Evolutionary conservation across 2,113 vertebrate species (phyloP).

Genomic region (Pampusana beccarii): DNA sequence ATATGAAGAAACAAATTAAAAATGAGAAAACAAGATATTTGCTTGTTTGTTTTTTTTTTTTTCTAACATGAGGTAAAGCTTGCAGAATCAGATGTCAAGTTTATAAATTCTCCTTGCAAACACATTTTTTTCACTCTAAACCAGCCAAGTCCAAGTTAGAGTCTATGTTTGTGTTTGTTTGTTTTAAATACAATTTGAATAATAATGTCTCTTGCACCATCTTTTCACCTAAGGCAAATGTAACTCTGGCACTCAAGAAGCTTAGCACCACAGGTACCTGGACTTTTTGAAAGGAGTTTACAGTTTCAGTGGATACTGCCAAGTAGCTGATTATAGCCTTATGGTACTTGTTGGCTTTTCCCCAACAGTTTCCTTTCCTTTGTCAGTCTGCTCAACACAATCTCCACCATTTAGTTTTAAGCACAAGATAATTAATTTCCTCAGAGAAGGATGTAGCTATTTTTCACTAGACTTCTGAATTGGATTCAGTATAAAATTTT

Average conservation of each 20-base stretch:
- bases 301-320: conserved; percentile 32
- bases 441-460: not conserved
- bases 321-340: conserved; percentile 58
- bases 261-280: conserved; percentile 44
- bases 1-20: not conserved
- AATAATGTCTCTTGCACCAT: not conserved
- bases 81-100: not conserved
- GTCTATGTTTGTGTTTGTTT: not conserved
- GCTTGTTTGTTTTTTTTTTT: not conserved
- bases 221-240: conserved; percentile 41
- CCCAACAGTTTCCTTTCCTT: not conserved
- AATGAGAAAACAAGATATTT: not conserved
- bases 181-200: not conserved
- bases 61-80: not conserved
- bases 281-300: conserved; percentile 39
- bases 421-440: not conserved
- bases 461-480: not conserved
- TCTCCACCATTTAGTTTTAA: conserved; percentile 11
- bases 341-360: conserved; percentile 38
- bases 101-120: not conserved
- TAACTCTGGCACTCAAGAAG: conserved; percentile 27
- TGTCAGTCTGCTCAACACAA: conserved; percentile 3
- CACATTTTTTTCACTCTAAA: not conserved
- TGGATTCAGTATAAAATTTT: not conserved
- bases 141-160: not conserved